Evolutionary conservation across 2,113 vertebrate genomes (phyloP), one percentile per base, ranked within the genome.

Genomic region (Larimichthys polyactis): DNA sequence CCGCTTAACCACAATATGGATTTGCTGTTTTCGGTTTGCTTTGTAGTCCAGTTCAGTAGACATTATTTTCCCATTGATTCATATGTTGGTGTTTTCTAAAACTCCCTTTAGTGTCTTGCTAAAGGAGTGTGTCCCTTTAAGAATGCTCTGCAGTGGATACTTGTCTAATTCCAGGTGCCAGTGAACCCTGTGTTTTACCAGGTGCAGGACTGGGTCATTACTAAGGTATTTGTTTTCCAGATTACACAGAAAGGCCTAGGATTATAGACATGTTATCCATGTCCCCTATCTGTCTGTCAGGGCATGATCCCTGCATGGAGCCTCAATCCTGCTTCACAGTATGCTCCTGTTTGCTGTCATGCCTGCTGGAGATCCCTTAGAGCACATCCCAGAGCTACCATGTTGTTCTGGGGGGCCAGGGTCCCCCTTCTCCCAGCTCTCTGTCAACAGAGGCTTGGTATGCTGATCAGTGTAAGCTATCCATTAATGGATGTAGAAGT

Each of bases 181-280:
- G 89, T 78, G 90, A 92, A 91, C 77, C 89, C 90, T 91, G 85
- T 94, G 93, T 94, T 95, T 94, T 93, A 94, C 94, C 94, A 95
- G 94, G 95, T 95, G 94, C 88, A 84, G 69, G 76, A 78, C 87
- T 85, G 78, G 90, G 93, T 94, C 94, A 94, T 95, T 95, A 94
- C 89, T 81, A 73, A 93, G 91, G 89, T 94, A 95, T 95, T 95
- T 95, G 94, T 94, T 95, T 95, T 95, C 83, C 88, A 91, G 94
- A 94, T 95, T 92, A 91, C 89, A 89, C 59, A 84, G 93, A 92
- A 91, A 93, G 89, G 79, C 68, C 78, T 58, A 67, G 91, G 90
- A 94, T 94, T 94, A 93, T 83, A 90, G 88, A 86, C 87, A 75
- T 86, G 89, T 94, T 92, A 90, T 88, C 77, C 82, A 83, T 87